Conservation (phyloP, 2,797 vertebrate species). For the Siniperca obscura region DNA sequence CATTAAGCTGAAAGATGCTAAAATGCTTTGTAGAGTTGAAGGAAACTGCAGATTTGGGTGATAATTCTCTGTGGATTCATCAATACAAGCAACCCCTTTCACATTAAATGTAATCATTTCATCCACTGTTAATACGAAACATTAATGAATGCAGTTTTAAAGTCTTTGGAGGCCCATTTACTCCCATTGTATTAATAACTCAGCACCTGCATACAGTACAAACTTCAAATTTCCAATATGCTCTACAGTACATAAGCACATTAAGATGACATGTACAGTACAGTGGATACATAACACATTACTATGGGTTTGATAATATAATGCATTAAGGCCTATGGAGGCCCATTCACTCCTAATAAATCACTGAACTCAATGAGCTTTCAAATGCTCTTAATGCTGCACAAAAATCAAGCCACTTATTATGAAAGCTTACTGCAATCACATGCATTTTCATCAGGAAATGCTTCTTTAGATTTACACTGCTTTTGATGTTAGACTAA, state of each 20-base stretch:
- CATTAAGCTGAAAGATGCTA: not conserved
- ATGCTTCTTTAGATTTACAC: slow-evolving; percentile 26
- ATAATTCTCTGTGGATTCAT: not conserved
- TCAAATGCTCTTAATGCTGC: not conserved
- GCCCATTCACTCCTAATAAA: not conserved
- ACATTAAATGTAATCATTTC: not conserved
- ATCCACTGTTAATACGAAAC: not conserved
- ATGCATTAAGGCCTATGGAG: not conserved
- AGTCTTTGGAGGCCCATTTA: not conserved
- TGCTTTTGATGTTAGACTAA: slow-evolving; percentile 41
- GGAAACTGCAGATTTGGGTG: not conserved
- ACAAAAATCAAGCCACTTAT: not conserved
- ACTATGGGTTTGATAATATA: not conserved
- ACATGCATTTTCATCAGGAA: slow-evolving; percentile 36
- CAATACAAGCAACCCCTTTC: not conserved
- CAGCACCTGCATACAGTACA: not conserved
- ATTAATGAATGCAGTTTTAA: slow-evolving; percentile 18
- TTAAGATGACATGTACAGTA: not conserved
- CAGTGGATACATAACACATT: not conserved
- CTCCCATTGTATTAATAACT: not conserved
- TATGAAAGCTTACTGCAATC: slow-evolving; percentile 5
- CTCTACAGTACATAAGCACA: not conserved
- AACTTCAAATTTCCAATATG: slow-evolving; percentile 2
- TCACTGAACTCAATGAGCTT: slow-evolving; percentile 12
- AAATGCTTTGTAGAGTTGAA: not conserved